Conservation (phyloP, 1,140 invertebrate species). For the Ceratoteleas bidentatus region DNA sequence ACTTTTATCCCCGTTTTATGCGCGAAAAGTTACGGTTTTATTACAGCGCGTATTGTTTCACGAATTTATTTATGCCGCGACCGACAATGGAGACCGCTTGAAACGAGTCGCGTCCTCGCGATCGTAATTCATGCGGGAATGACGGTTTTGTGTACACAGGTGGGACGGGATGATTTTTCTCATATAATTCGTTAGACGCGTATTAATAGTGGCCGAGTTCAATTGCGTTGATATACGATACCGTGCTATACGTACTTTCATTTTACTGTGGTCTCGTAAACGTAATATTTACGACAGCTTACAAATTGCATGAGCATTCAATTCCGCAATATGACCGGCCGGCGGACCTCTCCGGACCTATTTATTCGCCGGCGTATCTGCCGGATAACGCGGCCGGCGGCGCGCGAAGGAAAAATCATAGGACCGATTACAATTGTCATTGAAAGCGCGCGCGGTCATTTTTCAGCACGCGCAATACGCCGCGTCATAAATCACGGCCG, state of each 20-base stretch:
- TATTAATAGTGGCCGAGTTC: constrained; percentile 59
- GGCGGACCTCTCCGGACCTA: constrained; percentile 51
- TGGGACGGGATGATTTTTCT: constrained; percentile 54
- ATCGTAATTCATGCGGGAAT: constrained; percentile 33
- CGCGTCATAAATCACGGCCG: constrained; percentile 43
- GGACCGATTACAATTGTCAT: constrained; percentile 60
- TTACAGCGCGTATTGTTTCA: too few species aligned
- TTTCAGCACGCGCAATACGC: constrained; percentile 48
- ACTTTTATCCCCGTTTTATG: too few species aligned
- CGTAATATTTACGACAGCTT: constrained; percentile 67
- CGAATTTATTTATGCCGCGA: too few species aligned
- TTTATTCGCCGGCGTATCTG: constrained; percentile 63
- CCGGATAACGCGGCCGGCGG: constrained; percentile 35
- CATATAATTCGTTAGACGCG: constrained; percentile 56
- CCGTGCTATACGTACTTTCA: constrained; percentile 60
- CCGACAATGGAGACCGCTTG: background rate
- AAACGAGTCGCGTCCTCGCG: constrained; percentile 21
- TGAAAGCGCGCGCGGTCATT: constrained; percentile 45
- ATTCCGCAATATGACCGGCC: constrained; percentile 53
- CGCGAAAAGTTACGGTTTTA: too few species aligned
- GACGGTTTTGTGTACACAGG: constrained; percentile 15
- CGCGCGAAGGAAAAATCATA: constrained; percentile 53
- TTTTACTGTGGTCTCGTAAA: constrained; percentile 65
- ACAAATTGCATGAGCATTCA: constrained; percentile 67
- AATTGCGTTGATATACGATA: constrained; percentile 63